Base-by-base conservation (phyloP, 1,140 invertebrate species). In the Ceratina australensis region DNA sequence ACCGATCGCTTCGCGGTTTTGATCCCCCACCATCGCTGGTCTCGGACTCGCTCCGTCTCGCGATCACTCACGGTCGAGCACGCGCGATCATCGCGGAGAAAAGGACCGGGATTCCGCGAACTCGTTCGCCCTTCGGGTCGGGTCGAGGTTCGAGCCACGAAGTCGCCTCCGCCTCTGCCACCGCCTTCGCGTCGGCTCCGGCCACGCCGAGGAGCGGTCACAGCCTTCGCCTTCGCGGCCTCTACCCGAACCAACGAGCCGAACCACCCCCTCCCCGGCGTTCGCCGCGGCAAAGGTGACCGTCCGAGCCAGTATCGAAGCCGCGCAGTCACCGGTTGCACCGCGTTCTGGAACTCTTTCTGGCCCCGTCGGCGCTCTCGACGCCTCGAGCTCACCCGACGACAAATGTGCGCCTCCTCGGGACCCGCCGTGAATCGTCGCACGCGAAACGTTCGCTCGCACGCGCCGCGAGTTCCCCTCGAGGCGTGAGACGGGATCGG, bases 261-360 rank as follows among this genome's bases (percentile, higher is more conserved):
- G 50, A n/a, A 57, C 18, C 16, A 18, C 80, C 76, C 86, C 67
- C 54, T 47, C 68, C 68, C 33, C 49, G 52, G 76, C 72, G 73
- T 56, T 61, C 63, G 57, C n/a, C 72, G 57, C 61, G 52, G 61
- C 65, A 76, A 67, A 91, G 88, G 90, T 90, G 89, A 92, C 87
- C 89, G 86, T 90, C 87, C 90, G 88, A 87, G 86, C 86, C 91
- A 92, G 91, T 91, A 89, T 80, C 85, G 87, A 81, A 91, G 88
- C 81, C 86, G 90, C 87, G 90, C 91, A 92, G 91, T 92, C 91
- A 89, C 79, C 90, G 89, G 87, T 90, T 91, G 89, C 90, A 89
- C 87, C 88, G 90, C 90, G 89, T 88, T 67, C 79, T 69, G 76
- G 77, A 78, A 80, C 77, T 87, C 24, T 26, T 67, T 26, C 47